Percentiles rank a stretch among this genome's conserved stretches.
phyloP scores from a whole-genome alignment of 2,888 invertebrate species.

The Cephus spinipes region DNA sequence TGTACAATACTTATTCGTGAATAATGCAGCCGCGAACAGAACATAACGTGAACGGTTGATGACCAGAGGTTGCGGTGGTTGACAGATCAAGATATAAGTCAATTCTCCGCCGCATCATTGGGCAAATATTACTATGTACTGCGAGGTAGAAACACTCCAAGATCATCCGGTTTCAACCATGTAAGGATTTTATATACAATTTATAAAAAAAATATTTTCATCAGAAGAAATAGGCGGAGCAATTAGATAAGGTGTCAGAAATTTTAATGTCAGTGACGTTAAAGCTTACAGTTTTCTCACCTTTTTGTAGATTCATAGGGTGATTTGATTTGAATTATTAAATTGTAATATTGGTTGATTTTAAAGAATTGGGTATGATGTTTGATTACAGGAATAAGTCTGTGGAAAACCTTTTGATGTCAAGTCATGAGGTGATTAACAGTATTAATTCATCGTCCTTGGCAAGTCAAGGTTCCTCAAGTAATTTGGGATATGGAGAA shows the following conservation, averaged over 20 bases:
- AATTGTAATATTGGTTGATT: background rate
- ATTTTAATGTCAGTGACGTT: background rate
- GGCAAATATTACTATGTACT: constrained; percentile 40
- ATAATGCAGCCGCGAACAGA: background rate
- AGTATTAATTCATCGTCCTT: constrained; percentile 74
- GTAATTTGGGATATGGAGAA: constrained; percentile 67
- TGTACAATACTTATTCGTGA: background rate
- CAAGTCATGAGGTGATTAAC: constrained; percentile 76
- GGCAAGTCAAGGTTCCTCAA: constrained; percentile 65
- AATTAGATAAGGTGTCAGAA: background rate
- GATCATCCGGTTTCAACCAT: constrained; percentile 48
- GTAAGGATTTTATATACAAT: constrained; percentile 34
- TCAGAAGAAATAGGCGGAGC: background rate
- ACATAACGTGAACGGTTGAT: background rate
- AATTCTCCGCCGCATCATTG: constrained; percentile 14
- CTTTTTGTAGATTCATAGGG: too few relatives aligned
- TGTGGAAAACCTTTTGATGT: constrained; percentile 74
- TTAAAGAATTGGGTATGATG: constrained; percentile 12
- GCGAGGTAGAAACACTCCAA: constrained; percentile 44
- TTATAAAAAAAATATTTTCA: background rate
- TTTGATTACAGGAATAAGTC: constrained; percentile 72
- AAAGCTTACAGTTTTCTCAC: background rate
- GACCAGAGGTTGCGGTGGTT: constrained; percentile 11
- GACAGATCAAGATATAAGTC: constrained; percentile 23
- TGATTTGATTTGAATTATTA: background rate